Evolutionary conservation across 2,888 invertebrate species (phyloP).

Genomic region (Troides helena): DNA sequence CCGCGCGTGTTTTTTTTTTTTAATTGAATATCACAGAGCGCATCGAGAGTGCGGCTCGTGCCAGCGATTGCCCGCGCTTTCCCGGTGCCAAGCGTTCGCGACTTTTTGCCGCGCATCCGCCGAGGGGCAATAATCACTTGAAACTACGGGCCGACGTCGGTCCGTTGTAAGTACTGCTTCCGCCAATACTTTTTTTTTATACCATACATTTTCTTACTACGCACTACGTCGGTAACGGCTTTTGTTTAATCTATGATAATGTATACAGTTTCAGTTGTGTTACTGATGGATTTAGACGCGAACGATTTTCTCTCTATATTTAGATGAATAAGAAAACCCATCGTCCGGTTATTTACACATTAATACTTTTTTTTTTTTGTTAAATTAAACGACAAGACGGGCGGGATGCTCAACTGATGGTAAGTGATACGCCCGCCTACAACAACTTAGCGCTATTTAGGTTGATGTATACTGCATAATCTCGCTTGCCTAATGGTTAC

Average conservation of each 20-base stretch:
- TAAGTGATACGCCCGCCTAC: no score
- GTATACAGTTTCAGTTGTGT: background rate
- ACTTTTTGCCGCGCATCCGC: conserved; percentile 26
- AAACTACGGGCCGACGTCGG: conserved; percentile 13
- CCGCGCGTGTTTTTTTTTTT: conserved; percentile 4
- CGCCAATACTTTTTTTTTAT: conserved; percentile 15
- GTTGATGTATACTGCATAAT: no score
- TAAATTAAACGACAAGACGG: no score
- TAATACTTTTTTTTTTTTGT: no score
- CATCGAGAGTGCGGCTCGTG: conserved; percentile 22
- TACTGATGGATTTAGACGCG: background rate
- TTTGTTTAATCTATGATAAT: no score
- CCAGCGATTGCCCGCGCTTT: conserved; percentile 17
- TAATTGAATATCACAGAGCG: conserved; percentile 16
- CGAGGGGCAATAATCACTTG: conserved; percentile 18
- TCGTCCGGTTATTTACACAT: no score
- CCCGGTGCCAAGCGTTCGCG: conserved; percentile 12
- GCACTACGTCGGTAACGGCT: conserved; percentile 4
- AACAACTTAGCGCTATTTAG: no score
- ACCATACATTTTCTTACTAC: conserved; percentile 11
- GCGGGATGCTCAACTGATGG: no score
- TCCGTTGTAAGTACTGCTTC: conserved; percentile 15
- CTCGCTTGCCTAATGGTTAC: no score
- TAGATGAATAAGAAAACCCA: no score
- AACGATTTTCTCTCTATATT: no score